phyloP scores from a whole-genome alignment of 2,797 vertebrate genomes.

The Malurus splendens region DNA sequence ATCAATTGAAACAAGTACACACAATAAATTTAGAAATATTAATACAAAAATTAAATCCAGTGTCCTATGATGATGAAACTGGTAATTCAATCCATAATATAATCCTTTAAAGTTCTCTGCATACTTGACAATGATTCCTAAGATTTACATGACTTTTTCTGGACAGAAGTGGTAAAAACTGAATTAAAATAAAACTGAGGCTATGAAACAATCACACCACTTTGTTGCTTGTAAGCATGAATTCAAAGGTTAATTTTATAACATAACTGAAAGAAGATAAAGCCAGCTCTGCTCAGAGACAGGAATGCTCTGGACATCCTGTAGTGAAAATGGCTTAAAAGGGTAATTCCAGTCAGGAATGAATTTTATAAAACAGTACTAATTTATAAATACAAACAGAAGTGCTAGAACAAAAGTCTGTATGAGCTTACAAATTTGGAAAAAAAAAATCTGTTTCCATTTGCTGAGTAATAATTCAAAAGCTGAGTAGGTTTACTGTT shows the following conservation, averaged over 20 bases:
- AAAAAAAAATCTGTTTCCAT: not conserved
- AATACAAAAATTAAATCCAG: not conserved
- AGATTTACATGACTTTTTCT: not conserved
- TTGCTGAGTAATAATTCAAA: not conserved
- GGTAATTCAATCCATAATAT: not conserved
- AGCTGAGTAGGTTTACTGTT: not conserved
- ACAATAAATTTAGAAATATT: not conserved
- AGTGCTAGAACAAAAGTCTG: not conserved
- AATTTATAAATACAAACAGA: not conserved
- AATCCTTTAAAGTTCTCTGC: not conserved
- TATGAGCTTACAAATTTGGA: not conserved
- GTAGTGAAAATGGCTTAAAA: not conserved
- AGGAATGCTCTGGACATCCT: not conserved
- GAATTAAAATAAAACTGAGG: not conserved
- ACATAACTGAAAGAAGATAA: not conserved
- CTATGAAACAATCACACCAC: not conserved
- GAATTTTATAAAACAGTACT: not conserved
- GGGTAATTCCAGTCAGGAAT: not conserved
- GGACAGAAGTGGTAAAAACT: not conserved
- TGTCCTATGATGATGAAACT: not conserved
- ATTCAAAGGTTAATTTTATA: constrained; percentile 38
- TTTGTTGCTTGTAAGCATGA: not conserved
- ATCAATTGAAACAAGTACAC: not conserved
- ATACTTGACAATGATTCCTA: not conserved
- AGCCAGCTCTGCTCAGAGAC: not conserved